These are phyloP conservation scores for Philaethria dido DNA, from an alignment of 2,888 invertebrate species.

Conservation along the genomic window DNA sequence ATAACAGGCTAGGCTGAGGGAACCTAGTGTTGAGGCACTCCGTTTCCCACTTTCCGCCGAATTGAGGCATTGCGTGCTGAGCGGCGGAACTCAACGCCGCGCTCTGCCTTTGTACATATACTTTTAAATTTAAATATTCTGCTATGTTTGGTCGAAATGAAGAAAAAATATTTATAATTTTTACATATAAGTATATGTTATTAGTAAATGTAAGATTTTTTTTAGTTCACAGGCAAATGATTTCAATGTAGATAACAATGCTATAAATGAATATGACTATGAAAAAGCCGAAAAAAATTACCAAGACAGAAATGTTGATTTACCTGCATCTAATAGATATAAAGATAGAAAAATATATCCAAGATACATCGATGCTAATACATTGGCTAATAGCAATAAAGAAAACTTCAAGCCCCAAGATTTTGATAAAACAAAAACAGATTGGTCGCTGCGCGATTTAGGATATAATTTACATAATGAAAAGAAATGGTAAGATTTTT, in stretches of 20 bases:
- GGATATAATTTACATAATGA: conserved; percentile 29
- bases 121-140: too few species aligned
- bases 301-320: conserved; percentile 33
- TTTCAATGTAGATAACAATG: not conserved
- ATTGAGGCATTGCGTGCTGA: too few species aligned
- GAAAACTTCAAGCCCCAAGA: conserved; percentile 5
- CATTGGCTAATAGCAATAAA: not conserved
- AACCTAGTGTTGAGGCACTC: too few species aligned
- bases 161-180: too few species aligned
- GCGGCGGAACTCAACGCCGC: too few species aligned
- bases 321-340: conserved; percentile 42
- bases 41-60: too few species aligned
- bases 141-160: too few species aligned
- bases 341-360: conserved; percentile 41
- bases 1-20: too few species aligned
- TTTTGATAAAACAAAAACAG: conserved; percentile 3
- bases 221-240: conserved; percentile 18
- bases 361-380: conserved; percentile 36
- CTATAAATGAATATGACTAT: conserved; percentile 8
- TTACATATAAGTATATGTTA: too few species aligned
- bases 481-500: conserved; percentile 31
- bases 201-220: not conserved
- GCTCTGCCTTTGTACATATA: too few species aligned
- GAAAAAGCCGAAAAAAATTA: conserved; percentile 22
- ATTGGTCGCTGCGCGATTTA: not conserved